Evolutionary conservation across 2,888 invertebrate species (phyloP).

Genomic region (Trimorus sp.): DNA sequence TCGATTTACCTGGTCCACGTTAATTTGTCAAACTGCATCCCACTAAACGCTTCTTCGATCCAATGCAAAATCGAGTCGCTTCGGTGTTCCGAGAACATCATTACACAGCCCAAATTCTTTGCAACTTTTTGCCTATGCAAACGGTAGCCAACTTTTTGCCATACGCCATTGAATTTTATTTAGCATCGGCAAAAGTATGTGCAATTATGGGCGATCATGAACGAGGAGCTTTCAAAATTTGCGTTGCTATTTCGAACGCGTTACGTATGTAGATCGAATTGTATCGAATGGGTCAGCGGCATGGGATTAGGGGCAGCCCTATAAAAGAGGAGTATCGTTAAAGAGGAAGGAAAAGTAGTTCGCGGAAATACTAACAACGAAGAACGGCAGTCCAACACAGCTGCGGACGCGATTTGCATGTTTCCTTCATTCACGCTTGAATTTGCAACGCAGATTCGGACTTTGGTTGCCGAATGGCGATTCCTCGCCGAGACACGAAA

Average conservation of each 20-base stretch:
- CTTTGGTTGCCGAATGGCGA: slow-evolving; percentile 54
- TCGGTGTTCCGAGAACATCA: not conserved
- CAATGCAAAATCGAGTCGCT: too few relatives aligned
- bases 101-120: too few relatives aligned
- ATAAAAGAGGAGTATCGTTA: slow-evolving; percentile 59
- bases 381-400: slow-evolving; percentile 57
- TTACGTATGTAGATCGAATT: slow-evolving; percentile 58
- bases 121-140: slow-evolving; percentile 3
- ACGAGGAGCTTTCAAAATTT: slow-evolving; percentile 26
- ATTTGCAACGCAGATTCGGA: slow-evolving; percentile 67
- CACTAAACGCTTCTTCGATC: too few relatives aligned
- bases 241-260: slow-evolving; percentile 28
- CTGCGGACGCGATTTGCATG: slow-evolving; percentile 65
- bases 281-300: slow-evolving; percentile 53
- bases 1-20: too few relatives aligned
- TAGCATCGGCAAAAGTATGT: slow-evolving; percentile 20
- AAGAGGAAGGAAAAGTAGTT: slow-evolving; percentile 63
- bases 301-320: slow-evolving; percentile 53
- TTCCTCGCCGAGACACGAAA: slow-evolving; percentile 55
- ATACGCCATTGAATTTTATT: slow-evolving; percentile 27
- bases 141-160: slow-evolving; percentile 5
- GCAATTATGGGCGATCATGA: slow-evolving; percentile 34
- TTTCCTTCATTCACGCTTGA: slow-evolving; percentile 62
- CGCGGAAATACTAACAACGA: slow-evolving; percentile 57
- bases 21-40: too few relatives aligned